These are phyloP conservation scores for Acomys russatus DNA, from an alignment of 2,797 vertebrate species.

Conservation along the genomic window DNA sequence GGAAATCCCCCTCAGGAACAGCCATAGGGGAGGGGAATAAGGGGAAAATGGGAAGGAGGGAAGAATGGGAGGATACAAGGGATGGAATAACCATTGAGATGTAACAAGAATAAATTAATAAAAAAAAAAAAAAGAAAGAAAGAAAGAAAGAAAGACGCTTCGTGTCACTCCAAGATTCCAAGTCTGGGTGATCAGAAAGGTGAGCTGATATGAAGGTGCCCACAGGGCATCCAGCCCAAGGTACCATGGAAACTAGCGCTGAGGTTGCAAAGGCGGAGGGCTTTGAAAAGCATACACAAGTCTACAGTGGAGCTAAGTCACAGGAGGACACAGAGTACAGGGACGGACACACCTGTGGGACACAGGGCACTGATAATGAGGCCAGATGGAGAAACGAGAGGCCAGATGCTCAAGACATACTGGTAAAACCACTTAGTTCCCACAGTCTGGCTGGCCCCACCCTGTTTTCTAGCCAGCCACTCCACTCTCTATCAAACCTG, in stretches of 20 bases:
- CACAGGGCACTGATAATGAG: neutral
- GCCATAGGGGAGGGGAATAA: no score
- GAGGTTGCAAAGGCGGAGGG: neutral
- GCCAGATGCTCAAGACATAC: neutral
- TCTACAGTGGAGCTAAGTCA: neutral
- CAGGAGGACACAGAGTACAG: neutral
- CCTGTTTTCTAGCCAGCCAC: neutral
- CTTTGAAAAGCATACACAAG: neutral
- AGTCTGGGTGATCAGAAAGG: neutral
- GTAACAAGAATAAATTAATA: no score
- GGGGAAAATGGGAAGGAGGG: no score
- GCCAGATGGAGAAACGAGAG: neutral
- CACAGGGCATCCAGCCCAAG: slow-evolving; percentile 15
- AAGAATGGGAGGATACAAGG: no score
- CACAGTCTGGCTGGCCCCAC: neutral
- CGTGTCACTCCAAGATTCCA: neutral
- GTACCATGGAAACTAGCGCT: neutral
- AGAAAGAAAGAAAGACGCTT: neutral
- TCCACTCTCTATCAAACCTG: neutral
- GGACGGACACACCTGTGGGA: neutral
- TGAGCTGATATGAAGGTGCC: neutral
- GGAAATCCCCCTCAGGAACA: no score
- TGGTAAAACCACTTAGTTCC: neutral
- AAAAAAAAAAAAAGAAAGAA: no score
- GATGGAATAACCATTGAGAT: no score